Conservation (phyloP, 2,888 invertebrate species). For the Cecidostiba fungosa region DNA sequence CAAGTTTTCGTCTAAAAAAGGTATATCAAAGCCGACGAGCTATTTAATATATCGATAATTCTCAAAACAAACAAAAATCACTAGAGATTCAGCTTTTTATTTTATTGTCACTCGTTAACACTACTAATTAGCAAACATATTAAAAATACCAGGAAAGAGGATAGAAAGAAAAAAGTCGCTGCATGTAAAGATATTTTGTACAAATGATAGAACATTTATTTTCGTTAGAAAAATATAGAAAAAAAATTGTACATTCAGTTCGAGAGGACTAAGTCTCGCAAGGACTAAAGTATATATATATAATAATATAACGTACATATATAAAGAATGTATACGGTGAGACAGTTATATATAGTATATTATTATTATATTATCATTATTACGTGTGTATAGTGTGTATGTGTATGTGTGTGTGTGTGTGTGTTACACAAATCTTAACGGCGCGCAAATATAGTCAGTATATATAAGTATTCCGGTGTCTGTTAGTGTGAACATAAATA, state of each 20-base stretch:
- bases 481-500: conserved; percentile 61
- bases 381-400: no score
- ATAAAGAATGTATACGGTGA: conserved; percentile 7
- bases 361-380: background rate
- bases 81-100: no score
- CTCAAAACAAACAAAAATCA: no score
- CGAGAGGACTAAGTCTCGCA: conserved; percentile 67
- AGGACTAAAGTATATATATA: conserved; percentile 50
- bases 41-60: no score
- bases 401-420: no score
- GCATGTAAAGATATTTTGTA: conserved; percentile 39
- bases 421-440: conserved; percentile 24
- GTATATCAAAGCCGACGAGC: no score
- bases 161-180: background rate
- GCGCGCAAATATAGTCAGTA: conserved; percentile 10
- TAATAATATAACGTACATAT: conserved; percentile 13
- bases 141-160: background rate
- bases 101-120: no score
- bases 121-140: no score
- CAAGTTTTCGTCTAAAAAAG: no score
- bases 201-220: conserved; percentile 61
- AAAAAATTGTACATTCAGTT: conserved; percentile 68
- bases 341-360: background rate
- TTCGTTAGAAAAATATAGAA: conserved; percentile 66
- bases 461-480: background rate